phyloP scores from a whole-genome alignment of 2,888 invertebrate genomes.

The Aricia artaxerxes region DNA sequence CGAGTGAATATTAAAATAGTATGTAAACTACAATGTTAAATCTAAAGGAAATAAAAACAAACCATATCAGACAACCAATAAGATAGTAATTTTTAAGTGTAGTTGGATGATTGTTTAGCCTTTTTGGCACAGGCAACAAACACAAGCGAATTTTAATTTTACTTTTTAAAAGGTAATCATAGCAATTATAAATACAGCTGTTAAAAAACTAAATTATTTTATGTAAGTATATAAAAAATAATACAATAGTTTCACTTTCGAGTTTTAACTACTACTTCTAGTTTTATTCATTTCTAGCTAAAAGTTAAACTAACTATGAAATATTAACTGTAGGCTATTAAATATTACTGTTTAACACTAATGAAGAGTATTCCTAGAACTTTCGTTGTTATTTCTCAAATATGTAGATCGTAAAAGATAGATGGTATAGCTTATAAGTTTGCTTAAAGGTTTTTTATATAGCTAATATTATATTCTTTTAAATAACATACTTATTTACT shows the following conservation, averaged over 20 bases:
- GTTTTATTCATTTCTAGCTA: background rate
- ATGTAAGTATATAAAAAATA: background rate
- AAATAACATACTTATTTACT: too few species aligned
- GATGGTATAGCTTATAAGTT: background rate
- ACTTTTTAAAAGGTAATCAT: too few species aligned
- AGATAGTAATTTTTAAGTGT: too few species aligned
- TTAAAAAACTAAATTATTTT: background rate
- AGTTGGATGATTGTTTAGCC: too few species aligned
- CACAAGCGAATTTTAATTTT: too few species aligned
- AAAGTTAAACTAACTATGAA: background rate
- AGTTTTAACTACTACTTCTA: background rate
- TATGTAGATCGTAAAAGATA: background rate
- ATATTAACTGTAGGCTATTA: background rate
- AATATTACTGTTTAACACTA: conserved; percentile 1
- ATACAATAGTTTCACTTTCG: background rate
- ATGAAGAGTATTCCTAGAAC: background rate
- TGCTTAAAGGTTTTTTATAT: background rate
- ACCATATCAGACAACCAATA: too few species aligned
- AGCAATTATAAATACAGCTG: background rate
- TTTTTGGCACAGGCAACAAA: too few species aligned
- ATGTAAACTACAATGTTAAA: too few species aligned
- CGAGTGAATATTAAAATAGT: too few species aligned
- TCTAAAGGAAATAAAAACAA: too few species aligned
- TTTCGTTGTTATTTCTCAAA: conserved; percentile 1
- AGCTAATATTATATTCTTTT: background rate